phyloP scores from a whole-genome alignment of 1,140 invertebrate genomes.

The Monochamus saltuarius region DNA sequence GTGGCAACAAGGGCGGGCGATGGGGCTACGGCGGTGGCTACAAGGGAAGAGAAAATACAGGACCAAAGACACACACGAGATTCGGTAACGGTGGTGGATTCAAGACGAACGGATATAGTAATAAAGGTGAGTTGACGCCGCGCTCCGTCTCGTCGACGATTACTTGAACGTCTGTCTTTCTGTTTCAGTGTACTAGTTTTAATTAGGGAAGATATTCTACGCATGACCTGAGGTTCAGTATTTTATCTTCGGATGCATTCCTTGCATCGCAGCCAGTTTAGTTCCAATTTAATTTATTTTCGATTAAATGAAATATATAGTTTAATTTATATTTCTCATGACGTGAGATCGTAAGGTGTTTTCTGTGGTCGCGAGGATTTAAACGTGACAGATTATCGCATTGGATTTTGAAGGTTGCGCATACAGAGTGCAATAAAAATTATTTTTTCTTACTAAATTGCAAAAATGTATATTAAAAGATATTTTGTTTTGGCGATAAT shows the following conservation, averaged over 20 bases:
- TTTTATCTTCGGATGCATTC: conserved; percentile 5
- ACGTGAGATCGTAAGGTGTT: too few species aligned
- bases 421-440: too few species aligned
- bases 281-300: background rate
- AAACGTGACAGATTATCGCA: too few species aligned
- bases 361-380: too few species aligned
- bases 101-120: background rate
- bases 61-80: background rate
- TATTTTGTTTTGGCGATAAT: too few species aligned
- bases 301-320: background rate
- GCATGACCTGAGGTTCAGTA: background rate
- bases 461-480: too few species aligned
- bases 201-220: conserved; percentile 3
- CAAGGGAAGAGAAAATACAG: conserved; percentile 7
- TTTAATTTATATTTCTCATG: too few species aligned
- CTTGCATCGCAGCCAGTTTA: conserved; percentile 5
- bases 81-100: background rate
- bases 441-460: too few species aligned
- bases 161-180: background rate
- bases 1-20: conserved; percentile 11
- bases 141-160: background rate
- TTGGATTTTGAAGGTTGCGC: too few species aligned
- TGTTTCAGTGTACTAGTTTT: background rate
- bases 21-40: conserved; percentile 11
- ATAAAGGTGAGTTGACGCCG: background rate